Percentiles rank a stretch among this genome's conserved stretches.
Conservation (phyloP, 2,888 invertebrate species). For the Agrotis ipsilon region DNA sequence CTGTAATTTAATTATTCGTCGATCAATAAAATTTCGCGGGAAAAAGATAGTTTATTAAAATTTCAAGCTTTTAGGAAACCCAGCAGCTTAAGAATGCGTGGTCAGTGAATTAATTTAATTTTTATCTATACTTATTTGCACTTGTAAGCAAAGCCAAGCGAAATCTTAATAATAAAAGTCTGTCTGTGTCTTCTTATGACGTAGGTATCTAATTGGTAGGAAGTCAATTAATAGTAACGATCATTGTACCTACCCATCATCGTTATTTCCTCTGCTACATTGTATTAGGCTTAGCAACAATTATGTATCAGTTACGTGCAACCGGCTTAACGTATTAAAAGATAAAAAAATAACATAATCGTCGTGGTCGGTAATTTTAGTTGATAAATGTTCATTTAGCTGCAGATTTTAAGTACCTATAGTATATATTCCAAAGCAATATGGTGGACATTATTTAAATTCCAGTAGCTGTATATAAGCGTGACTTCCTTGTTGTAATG, state of each 20-base stretch:
- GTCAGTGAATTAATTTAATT: too few species aligned
- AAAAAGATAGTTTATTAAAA: too few species aligned
- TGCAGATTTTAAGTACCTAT: constrained; percentile 4
- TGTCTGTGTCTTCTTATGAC: not conserved
- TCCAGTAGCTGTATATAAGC: constrained; percentile 12
- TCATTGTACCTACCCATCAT: not conserved
- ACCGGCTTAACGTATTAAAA: constrained; percentile 24
- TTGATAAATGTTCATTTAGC: constrained; percentile 31
- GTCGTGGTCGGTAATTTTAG: constrained; percentile 1
- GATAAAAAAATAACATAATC: constrained; percentile 26
- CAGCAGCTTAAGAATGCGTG: too few species aligned
- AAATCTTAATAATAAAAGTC: not conserved
- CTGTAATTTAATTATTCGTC: too few species aligned
- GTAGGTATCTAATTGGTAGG: not conserved
- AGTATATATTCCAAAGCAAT: constrained; percentile 6
- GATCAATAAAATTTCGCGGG: too few species aligned
- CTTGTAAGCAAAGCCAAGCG: not conserved
- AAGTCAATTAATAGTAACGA: constrained; percentile 10
- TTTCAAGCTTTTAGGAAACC: too few species aligned
- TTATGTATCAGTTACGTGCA: constrained; percentile 2
- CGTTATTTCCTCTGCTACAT: constrained; percentile 9
- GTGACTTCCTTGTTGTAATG: constrained; percentile 4
- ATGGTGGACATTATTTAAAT: constrained; percentile 27
- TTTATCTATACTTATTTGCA: not conserved
- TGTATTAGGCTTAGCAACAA: constrained; percentile 35